A percentile compares a stretch with the other conserved stretches of the same genome.
Evolutionary conservation across 2,797 vertebrate genomes (phyloP).

Genomic region (Vespertilio murinus): DNA sequence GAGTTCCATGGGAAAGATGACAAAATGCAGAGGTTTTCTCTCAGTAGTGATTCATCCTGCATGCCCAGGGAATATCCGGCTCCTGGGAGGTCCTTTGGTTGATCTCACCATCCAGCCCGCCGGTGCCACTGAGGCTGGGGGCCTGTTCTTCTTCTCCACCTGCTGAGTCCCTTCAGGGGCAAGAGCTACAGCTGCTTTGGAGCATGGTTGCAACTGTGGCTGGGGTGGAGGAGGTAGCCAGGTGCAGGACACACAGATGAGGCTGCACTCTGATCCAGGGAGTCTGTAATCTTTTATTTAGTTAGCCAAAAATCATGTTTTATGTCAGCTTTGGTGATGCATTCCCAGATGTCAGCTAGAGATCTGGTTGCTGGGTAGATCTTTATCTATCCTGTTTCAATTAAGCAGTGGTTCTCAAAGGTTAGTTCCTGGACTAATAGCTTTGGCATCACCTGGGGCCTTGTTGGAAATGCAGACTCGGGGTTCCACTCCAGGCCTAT

Average conservation of each 20-base stretch:
- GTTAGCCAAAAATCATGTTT: not conserved
- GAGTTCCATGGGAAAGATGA: conserved; percentile 96
- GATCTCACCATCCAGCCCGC: conserved; percentile 89
- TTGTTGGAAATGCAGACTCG: not conserved
- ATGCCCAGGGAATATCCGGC: not conserved
- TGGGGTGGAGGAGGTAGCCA: too few species aligned
- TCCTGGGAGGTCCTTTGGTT: conserved; percentile 90
- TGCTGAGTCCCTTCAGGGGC: too few species aligned
- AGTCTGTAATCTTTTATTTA: not conserved
- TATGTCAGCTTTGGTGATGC: not conserved
- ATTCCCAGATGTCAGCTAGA: not conserved
- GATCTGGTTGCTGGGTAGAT: not conserved
- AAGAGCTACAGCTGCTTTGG: too few species aligned
- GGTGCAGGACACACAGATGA: too few species aligned
- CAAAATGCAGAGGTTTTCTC: conserved; percentile 89
- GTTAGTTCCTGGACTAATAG: not conserved
- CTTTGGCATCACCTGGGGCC: not conserved
- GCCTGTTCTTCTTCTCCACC: conserved; percentile 71
- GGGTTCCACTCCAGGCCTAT: not conserved
- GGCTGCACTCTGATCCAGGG: too few species aligned
- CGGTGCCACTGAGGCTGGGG: conserved; percentile 87
- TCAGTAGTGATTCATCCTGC: conserved; percentile 91
- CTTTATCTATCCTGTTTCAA: not conserved
- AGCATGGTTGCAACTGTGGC: too few species aligned
- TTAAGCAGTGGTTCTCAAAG: not conserved